A percentile compares a stretch with the other conserved stretches of the same genome.
Evolutionary conservation across 2,888 invertebrate genomes (phyloP).

Genomic region (Tinea semifulvella): DNA sequence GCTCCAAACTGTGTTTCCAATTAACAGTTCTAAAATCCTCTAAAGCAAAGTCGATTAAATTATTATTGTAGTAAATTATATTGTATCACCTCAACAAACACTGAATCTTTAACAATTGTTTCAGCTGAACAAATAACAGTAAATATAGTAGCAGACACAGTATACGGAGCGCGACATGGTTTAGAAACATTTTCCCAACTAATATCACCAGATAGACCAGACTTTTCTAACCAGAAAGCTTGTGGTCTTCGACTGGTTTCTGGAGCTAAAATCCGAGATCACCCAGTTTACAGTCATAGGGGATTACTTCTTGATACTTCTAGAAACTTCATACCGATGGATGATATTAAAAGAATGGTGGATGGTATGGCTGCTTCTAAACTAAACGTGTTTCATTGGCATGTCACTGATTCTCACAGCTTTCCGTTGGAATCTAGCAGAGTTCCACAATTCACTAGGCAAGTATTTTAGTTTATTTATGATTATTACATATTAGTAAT

Average conservation of each 20-base stretch:
- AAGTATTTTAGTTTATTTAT: conserved; percentile 28
- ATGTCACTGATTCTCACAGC: conserved; percentile 89
- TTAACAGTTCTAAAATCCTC: too few species aligned
- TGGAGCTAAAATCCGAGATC: conserved; percentile 74
- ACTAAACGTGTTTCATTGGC: conserved; percentile 94
- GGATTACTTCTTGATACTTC: conserved; percentile 90
- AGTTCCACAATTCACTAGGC: conserved; percentile 79
- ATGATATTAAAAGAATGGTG: conserved; percentile 73
- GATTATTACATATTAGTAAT: too few species aligned
- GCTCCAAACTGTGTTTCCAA: too few species aligned
- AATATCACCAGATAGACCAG: conserved; percentile 36
- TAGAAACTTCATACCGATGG: conserved; percentile 83
- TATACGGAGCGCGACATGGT: conserved; percentile 79
- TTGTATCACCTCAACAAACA: too few species aligned
- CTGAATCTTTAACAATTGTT: conserved; percentile 16
- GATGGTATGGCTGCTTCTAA: conserved; percentile 90
- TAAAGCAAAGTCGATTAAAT: too few species aligned
- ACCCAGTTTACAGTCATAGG: conserved; percentile 83
- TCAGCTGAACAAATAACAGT: conserved; percentile 58
- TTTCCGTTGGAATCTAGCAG: conserved; percentile 85
- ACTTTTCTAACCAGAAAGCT: conserved; percentile 29
- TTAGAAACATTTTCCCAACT: conserved; percentile 81
- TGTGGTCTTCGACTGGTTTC: conserved; percentile 70
- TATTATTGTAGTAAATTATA: too few species aligned
- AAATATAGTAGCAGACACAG: conserved; percentile 65